Evolutionary conservation across 30 jellyfish, hydroid and myxozoan species (phyloP), one percentile per base, ranked within the genome.

Genomic region (Pelagia noctiluca): DNA sequence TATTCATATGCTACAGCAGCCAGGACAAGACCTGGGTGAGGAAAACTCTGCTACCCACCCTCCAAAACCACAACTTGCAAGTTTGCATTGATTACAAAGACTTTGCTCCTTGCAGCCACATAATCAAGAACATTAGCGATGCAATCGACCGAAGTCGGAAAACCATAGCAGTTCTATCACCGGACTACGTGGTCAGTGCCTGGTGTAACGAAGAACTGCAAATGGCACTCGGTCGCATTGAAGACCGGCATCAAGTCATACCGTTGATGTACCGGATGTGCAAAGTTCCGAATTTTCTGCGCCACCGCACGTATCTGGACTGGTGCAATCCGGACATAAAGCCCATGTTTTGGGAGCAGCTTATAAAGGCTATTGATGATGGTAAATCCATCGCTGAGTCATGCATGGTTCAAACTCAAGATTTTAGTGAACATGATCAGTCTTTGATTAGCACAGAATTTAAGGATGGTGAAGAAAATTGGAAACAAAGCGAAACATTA

Each of bases 141-240:
- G 96, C 98, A 47, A 88, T 93, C 19, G 35, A 35, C 24, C 62
- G 75, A 36, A 93, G 98, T 75, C 84, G 95, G 1, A 82, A 80
- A 25, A 93, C 98, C 22, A 81, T 93, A 18, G 98, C 96, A 25
- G 97, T 93, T 12, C 70, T 93, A 16, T 93, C 98, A 8, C 97
- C 97, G 26, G 97, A 93, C 35, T 93, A 86, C 50, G 73, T 93
- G 7, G 46, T 5, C 65, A 87, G 93, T 38, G 89, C 26, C 3
- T 86, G 84, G 85, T 93, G 98, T 46, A 72, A 87, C 34, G 76
- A 93, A 23, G 97, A 86, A 60, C 90, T 93, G 61, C 82, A 86
- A 78, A 69, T 78, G 81, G 98, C 97, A 3, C 66, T 93, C 23
- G 61, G 89, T 10, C 80, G 91, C 1, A 54, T 77, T 18, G 61